Evolutionary conservation across 2,113 vertebrate genomes (phyloP).

Genomic region (Colius striatus): DNA sequence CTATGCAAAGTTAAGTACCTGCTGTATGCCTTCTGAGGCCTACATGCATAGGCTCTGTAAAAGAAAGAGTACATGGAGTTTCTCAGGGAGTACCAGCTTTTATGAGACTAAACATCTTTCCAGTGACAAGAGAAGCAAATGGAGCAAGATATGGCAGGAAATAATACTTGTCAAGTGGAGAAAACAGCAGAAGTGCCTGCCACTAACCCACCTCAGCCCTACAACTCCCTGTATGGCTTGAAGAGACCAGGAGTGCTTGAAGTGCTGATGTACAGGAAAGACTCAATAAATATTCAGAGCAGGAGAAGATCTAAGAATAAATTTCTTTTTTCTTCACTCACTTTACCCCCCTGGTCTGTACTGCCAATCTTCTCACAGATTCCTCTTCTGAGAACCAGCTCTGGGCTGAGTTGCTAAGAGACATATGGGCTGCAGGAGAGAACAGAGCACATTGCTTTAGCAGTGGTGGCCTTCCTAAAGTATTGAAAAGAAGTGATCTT

Average conservation of each 20-base stretch:
- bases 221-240: fast-evolving
- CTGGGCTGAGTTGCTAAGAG: not conserved
- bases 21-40: not conserved
- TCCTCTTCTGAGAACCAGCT: not conserved
- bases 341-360: not conserved
- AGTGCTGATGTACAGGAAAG: not conserved
- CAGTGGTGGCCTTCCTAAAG: not conserved
- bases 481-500: not conserved
- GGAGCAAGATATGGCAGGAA: not conserved
- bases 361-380: not conserved
- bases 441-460: not conserved
- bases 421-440: fast-evolving
- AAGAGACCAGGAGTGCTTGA: not conserved
- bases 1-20: not conserved
- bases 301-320: not conserved
- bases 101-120: not conserved
- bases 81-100: not conserved
- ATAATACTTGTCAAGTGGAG: not conserved
- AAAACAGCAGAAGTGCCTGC: not conserved
- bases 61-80: not conserved
- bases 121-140: not conserved
- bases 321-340: not conserved
- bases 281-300: not conserved
- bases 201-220: not conserved
- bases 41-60: not conserved